Evolutionary conservation across 1,140 invertebrate species (phyloP).

Genomic region (Archegozetes longisetosus): DNA sequence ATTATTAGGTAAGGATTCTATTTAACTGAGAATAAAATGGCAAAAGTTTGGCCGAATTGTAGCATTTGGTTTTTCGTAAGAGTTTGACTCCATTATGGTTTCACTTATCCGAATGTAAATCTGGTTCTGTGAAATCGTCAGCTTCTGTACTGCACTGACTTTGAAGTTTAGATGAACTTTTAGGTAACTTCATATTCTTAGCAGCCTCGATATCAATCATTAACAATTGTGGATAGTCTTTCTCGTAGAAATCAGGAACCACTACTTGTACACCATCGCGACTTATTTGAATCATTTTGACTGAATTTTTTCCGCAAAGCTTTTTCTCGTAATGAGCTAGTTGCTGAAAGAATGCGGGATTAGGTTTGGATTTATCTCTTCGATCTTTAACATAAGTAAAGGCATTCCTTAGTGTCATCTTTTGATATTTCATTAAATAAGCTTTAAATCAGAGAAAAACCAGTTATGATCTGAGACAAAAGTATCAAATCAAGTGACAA

Average conservation of each 20-base stretch:
- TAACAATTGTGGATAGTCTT: background rate
- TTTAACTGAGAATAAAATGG: no score
- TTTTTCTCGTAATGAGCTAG: constrained; percentile 27
- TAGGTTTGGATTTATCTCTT: background rate
- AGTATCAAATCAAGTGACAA: background rate
- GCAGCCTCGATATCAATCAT: background rate
- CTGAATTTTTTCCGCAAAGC: background rate
- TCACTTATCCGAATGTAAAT: no score
- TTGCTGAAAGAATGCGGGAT: constrained; percentile 12
- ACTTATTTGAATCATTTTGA: background rate
- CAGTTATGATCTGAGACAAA: background rate
- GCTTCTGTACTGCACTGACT: no score
- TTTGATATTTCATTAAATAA: constrained; percentile 66
- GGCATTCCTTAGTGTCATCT: constrained; percentile 55
- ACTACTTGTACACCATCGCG: background rate
- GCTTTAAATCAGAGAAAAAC: constrained; percentile 30
- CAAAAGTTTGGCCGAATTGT: no score
- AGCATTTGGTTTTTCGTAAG: no score
- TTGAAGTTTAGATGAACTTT: no score
- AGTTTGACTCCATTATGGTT: no score
- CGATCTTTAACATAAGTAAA: constrained; percentile 26
- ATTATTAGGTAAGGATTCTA: no score
- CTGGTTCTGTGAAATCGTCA: no score
- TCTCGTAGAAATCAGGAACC: constrained; percentile 9
- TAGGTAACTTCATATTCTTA: no score